Evolutionary conservation across 2,113 vertebrate genomes (phyloP).

Genomic region (Otolemur garnettii): DNA sequence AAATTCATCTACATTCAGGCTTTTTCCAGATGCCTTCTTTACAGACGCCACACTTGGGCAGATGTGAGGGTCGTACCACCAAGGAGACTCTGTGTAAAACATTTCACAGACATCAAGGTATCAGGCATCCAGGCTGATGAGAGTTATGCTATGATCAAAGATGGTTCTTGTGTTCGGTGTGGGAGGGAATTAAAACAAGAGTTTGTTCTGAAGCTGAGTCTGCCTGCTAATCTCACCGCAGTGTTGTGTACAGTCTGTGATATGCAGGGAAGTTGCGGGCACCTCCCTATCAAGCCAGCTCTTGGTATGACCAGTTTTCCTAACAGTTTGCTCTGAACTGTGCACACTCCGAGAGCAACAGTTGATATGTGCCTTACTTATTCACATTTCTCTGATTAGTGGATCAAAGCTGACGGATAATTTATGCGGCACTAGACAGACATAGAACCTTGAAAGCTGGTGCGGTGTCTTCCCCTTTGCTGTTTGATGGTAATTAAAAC

Average conservation of each 20-base stretch:
- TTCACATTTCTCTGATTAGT: background rate
- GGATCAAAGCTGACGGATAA: constrained; percentile 52
- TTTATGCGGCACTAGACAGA: constrained; percentile 55
- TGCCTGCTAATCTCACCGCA: background rate
- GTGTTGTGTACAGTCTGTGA: background rate
- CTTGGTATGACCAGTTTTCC: background rate
- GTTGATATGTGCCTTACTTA: background rate
- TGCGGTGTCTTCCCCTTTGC: background rate
- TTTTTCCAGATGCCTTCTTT: no score
- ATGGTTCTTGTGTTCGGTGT: background rate
- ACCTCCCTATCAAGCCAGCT: background rate
- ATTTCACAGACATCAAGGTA: background rate
- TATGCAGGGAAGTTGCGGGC: background rate
- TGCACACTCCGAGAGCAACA: background rate
- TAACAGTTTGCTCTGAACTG: background rate
- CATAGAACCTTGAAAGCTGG: constrained; percentile 39
- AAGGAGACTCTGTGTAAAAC: background rate
- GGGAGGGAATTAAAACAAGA: background rate
- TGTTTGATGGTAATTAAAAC: constrained; percentile 65
- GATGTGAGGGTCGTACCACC: background rate
- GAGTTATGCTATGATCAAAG: background rate
- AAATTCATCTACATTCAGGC: background rate
- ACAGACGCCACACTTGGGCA: rapidly evolving
- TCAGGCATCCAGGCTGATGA: background rate
- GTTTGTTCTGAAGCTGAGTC: background rate